Evolutionary conservation across 1,140 invertebrate species (phyloP).

Genomic region (Propsilocerus akamusi): DNA sequence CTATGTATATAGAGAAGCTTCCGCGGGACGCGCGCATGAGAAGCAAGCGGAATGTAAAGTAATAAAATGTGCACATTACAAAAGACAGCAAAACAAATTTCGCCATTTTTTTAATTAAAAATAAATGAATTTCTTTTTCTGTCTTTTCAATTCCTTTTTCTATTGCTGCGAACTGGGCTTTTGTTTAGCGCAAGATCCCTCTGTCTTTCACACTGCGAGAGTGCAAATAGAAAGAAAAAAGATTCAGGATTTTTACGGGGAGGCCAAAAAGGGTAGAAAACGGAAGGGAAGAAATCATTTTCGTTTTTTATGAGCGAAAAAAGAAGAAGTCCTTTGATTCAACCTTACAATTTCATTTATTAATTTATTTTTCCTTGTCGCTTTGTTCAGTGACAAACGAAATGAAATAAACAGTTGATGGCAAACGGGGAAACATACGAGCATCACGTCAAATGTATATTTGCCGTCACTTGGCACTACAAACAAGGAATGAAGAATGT

Average conservation of each 20-base stretch:
- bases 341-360: background rate
- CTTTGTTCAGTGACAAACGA: too few relatives aligned
- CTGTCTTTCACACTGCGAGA: background rate
- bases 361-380: background rate
- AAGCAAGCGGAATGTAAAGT: background rate
- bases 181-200: background rate
- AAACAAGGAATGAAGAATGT: too few relatives aligned
- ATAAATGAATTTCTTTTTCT: too few relatives aligned
- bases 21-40: background rate
- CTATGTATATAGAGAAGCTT: too few relatives aligned
- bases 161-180: background rate
- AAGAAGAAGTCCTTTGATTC: background rate
- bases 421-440: too few relatives aligned
- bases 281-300: too few relatives aligned
- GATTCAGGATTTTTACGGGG: background rate
- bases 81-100: slow-evolving; percentile 1
- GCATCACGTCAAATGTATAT: too few relatives aligned
- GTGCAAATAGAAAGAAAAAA: background rate
- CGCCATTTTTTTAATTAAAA: slow-evolving; percentile 3
- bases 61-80: background rate
- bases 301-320: background rate
- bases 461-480: too few relatives aligned
- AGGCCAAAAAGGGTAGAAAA: too few relatives aligned
- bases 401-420: too few relatives aligned
- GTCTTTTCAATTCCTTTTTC: background rate